phyloP scores from a whole-genome alignment of 92 coral and sea anemone species.

The Desmophyllum pertusum region DNA sequence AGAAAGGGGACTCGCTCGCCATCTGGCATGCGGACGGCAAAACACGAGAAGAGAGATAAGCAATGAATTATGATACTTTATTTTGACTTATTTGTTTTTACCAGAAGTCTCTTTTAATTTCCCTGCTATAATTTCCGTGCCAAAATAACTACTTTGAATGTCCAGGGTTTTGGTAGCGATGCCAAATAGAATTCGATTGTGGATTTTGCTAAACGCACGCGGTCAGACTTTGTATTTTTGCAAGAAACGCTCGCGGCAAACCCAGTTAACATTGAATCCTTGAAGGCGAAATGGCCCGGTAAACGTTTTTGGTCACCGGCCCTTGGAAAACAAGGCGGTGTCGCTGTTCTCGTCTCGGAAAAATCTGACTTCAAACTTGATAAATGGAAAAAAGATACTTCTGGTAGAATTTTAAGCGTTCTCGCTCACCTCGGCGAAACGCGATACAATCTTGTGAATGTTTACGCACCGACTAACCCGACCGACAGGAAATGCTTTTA shows the following conservation, averaged over 20 bases:
- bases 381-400: background rate
- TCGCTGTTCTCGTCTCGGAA: background rate
- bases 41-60: no score
- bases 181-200: background rate
- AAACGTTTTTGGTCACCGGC: conserved; percentile 6
- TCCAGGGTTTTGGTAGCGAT: background rate
- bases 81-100: no score
- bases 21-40: no score
- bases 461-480: conserved; percentile 52
- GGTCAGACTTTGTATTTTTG: background rate
- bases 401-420: background rate
- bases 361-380: background rate
- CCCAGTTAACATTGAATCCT: no score
- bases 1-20: no score
- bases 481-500: conserved; percentile 22
- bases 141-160: background rate
- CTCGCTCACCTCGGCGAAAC: background rate
- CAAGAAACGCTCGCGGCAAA: no score
- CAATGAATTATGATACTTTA: no score
- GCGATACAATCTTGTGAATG: conserved; percentile 1
- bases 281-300: no score
- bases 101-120: background rate
- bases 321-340: background rate
- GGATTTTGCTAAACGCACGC: background rate
- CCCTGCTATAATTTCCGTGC: background rate